These are phyloP conservation scores for Podarcis lilfordi DNA, from an alignment of 2,797 vertebrate species.

Conservation along the genomic window DNA sequence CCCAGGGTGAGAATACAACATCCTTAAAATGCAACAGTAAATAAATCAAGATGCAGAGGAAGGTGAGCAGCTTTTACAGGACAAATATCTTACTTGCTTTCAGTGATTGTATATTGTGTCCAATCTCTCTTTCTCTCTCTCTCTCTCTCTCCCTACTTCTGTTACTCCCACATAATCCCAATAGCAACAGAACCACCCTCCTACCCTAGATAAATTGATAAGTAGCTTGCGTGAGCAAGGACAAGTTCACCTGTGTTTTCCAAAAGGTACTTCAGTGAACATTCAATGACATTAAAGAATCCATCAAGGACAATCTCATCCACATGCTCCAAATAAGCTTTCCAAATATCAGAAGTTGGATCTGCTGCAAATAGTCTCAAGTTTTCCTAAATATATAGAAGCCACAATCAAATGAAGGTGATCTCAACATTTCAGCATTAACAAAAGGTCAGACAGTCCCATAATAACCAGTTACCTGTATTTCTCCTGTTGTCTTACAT, in stretches of 20 bases:
- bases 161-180: neutral
- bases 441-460: neutral
- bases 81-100: neutral
- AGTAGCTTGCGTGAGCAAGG: neutral
- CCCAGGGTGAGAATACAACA: neutral
- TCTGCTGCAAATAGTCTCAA: conserved; percentile 84
- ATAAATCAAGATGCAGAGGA: neutral
- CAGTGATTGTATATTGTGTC: neutral
- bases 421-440: neutral
- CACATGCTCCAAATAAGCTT: conserved; percentile 86
- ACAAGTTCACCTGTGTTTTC: conserved; percentile 88
- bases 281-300: conserved; percentile 87
- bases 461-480: neutral
- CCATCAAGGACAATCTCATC: conserved; percentile 91
- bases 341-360: conserved; percentile 83
- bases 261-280: conserved; percentile 90
- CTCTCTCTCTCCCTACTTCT: neutral
- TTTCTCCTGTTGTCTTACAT: neutral
- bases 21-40: neutral
- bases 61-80: neutral
- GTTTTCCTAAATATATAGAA: conserved; percentile 83
- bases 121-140: too few species aligned
- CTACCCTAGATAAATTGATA: neutral
- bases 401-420: neutral
- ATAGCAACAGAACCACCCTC: neutral